Evolutionary conservation across 2,113 vertebrate species (phyloP).

Genomic region (Natator depressus): DNA sequence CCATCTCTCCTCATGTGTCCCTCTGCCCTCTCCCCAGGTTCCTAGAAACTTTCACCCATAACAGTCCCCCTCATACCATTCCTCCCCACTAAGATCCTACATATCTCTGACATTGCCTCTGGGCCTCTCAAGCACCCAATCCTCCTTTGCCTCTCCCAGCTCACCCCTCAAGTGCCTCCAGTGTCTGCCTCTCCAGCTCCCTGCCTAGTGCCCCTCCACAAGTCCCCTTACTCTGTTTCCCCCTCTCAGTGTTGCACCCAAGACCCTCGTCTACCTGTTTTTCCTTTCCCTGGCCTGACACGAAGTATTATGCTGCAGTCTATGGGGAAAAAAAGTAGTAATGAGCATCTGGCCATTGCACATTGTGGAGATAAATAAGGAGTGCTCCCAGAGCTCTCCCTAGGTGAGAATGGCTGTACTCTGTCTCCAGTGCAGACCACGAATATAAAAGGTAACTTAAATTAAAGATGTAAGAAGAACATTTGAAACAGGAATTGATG

Average conservation of each 20-base stretch:
- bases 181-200: not conserved
- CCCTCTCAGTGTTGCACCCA: not conserved
- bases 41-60: not conserved
- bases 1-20: not conserved
- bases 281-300: not conserved
- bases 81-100: not conserved
- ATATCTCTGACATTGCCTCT: not conserved
- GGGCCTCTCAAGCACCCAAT: not conserved
- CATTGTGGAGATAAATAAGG: not conserved
- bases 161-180: not conserved
- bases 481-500: not conserved
- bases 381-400: not conserved
- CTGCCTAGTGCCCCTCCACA: fast-evolving
- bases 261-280: not conserved
- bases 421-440: not conserved
- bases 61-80: not conserved
- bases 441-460: not conserved
- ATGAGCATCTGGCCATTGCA: not conserved
- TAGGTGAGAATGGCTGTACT: not conserved
- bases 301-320: not conserved
- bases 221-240: not conserved
- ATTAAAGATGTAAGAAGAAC: not conserved
- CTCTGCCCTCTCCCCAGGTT: not conserved
- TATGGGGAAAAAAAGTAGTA: not conserved
- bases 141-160: not conserved